Percentiles rank a stretch among this genome's conserved stretches.
phyloP scores from a whole-genome alignment of 2,113 vertebrate genomes.

The Myiagra hebetior region DNA sequence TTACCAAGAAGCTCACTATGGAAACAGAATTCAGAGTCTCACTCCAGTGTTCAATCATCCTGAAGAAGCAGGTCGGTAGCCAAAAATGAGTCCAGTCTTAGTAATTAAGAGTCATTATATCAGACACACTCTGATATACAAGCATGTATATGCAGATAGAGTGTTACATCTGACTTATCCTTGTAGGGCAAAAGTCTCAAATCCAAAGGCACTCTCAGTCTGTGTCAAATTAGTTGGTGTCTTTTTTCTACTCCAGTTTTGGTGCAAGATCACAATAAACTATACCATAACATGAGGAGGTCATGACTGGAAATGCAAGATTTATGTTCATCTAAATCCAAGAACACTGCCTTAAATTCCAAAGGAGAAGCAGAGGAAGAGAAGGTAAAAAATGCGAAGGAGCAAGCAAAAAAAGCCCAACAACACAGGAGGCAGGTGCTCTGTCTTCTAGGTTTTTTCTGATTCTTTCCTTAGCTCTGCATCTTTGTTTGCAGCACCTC shows the following conservation, averaged over 20 bases:
- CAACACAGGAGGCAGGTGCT: neutral
- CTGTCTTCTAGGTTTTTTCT: neutral
- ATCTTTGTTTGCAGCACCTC: neutral
- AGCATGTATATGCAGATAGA: neutral
- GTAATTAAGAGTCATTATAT: neutral
- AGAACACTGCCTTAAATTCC: neutral
- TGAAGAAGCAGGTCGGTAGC: neutral
- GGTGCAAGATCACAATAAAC: neutral
- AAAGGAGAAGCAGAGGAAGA: neutral
- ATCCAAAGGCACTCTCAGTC: neutral
- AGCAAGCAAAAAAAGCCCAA: neutral
- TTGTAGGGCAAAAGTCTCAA: neutral
- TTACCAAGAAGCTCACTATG: neutral
- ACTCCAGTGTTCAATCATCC: neutral
- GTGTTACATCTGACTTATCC: neutral
- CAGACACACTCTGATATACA: neutral
- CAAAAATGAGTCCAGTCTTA: neutral
- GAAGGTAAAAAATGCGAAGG: neutral
- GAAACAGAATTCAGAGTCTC: conserved; percentile 4
- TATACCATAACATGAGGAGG: neutral
- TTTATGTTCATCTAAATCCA: neutral
- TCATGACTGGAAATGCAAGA: neutral
- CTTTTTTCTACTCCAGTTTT: neutral
- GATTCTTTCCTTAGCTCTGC: neutral
- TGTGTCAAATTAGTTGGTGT: neutral